A percentile compares a stretch with the other conserved stretches of the same genome.
Evolutionary conservation across 2,888 invertebrate species (phyloP).

Genomic region (Xylocampa areola): DNA sequence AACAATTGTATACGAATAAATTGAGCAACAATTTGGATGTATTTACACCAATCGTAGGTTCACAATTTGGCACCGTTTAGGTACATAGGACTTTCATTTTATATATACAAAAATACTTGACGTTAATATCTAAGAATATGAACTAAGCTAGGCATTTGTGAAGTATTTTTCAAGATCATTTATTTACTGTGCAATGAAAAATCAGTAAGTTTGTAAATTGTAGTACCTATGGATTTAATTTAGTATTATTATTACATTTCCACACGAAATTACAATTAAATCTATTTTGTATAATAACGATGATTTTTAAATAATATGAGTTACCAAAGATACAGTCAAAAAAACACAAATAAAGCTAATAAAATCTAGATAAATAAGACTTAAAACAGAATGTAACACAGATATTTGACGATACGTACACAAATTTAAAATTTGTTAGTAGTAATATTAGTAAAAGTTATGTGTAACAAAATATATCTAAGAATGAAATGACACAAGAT

Average conservation of each 20-base stretch:
- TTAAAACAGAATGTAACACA: constrained; percentile 80
- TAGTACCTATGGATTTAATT: too few species aligned
- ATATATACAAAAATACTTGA: constrained; percentile 72
- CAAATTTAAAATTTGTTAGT: constrained; percentile 63
- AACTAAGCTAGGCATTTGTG: constrained; percentile 30
- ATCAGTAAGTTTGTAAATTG: neutral
- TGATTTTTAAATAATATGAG: too few species aligned
- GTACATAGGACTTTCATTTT: constrained; percentile 80
- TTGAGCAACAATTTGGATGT: constrained; percentile 77
- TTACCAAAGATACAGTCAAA: constrained; percentile 1
- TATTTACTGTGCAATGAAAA: neutral
- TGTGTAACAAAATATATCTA: constrained; percentile 44
- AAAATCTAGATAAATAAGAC: constrained; percentile 67
- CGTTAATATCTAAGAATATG: constrained; percentile 40
- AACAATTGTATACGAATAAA: constrained; percentile 45
- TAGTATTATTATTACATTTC: too few species aligned
- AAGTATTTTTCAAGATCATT: constrained; percentile 22
- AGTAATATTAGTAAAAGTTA: constrained; percentile 33
- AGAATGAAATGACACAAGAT: constrained; percentile 8
- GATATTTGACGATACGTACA: constrained; percentile 82
- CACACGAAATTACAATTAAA: too few species aligned
- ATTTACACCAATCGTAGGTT: constrained; percentile 67
- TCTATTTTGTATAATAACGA: too few species aligned
- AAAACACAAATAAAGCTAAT: constrained; percentile 31
- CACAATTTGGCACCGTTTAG: constrained; percentile 83